A percentile compares a stretch with the other conserved stretches of the same genome.
Evolutionary conservation across 2,888 invertebrate genomes (phyloP).

Genomic region (Diloba caeruleocephala): DNA sequence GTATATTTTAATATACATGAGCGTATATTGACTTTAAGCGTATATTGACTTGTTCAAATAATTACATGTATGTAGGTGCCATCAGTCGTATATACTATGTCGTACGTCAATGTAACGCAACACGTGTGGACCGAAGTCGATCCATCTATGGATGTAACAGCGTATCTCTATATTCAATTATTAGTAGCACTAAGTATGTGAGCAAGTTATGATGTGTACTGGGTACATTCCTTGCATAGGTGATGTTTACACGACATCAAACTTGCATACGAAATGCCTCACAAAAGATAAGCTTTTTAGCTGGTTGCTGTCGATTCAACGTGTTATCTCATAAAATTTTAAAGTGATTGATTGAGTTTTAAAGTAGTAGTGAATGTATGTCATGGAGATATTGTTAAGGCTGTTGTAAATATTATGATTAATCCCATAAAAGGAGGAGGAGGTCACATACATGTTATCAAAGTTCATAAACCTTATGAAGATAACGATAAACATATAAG

Average conservation of each 20-base stretch:
- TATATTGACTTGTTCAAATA: slow-evolving; percentile 58
- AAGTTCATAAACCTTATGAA: slow-evolving; percentile 26
- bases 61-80: slow-evolving; percentile 63
- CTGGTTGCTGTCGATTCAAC: slow-evolving; percentile 22
- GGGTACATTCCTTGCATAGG: slow-evolving; percentile 49
- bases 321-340: slow-evolving; percentile 37
- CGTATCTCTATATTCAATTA: slow-evolving; percentile 49
- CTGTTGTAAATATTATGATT: not conserved
- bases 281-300: slow-evolving; percentile 46
- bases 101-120: slow-evolving; percentile 40
- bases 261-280: slow-evolving; percentile 40
- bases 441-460: slow-evolving; percentile 7
- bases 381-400: slow-evolving; percentile 2
- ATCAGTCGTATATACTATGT: slow-evolving; percentile 42
- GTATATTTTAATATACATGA: slow-evolving; percentile 34
- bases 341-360: slow-evolving; percentile 44
- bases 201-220: slow-evolving; percentile 48
- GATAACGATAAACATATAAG: slow-evolving; percentile 6
- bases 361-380: slow-evolving; percentile 8
- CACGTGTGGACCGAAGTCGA: slow-evolving; percentile 36
- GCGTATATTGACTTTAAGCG: slow-evolving; percentile 52
- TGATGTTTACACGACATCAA: slow-evolving; percentile 47
- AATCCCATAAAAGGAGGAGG: not conserved
- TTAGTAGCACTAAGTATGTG: slow-evolving; percentile 43
- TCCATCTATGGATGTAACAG: slow-evolving; percentile 37